A percentile compares a stretch with the other conserved stretches of the same genome.
Conservation (phyloP, 2,888 invertebrate species). For the Labia minor region DNA sequence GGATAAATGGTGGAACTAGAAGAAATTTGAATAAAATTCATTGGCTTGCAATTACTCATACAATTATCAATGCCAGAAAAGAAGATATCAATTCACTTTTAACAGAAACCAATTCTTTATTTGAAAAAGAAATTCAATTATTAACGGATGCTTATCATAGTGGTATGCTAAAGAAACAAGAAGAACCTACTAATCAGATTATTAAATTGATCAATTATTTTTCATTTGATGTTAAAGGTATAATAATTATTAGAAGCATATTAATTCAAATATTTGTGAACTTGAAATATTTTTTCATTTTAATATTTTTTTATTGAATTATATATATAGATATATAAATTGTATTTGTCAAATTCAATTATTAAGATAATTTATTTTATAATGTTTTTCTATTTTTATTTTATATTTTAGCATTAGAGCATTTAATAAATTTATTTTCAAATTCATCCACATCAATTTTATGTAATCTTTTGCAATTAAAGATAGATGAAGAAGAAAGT, state of each 20-base stretch:
- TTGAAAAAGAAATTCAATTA: neutral
- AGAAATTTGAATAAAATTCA: neutral
- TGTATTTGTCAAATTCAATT: no score
- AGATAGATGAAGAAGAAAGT: neutral
- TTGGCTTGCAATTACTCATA: neutral
- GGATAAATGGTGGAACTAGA: neutral
- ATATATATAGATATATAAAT: no score
- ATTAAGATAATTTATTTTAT: no score
- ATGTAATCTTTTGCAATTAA: neutral
- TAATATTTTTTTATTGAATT: no score
- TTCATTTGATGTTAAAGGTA: neutral
- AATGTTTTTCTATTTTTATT: neutral
- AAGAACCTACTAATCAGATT: neutral
- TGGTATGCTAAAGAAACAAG: neutral
- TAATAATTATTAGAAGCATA: neutral
- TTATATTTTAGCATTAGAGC: neutral
- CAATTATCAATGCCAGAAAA: neutral
- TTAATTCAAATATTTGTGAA: no score
- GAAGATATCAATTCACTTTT: neutral
- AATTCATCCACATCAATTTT: neutral
- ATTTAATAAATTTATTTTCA: neutral
- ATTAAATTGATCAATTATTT: neutral
- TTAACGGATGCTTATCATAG: neutral
- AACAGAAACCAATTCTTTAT: neutral
- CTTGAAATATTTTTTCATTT: no score